phyloP scores from a whole-genome alignment of 2,888 invertebrate species.

The Catonia carolina region DNA sequence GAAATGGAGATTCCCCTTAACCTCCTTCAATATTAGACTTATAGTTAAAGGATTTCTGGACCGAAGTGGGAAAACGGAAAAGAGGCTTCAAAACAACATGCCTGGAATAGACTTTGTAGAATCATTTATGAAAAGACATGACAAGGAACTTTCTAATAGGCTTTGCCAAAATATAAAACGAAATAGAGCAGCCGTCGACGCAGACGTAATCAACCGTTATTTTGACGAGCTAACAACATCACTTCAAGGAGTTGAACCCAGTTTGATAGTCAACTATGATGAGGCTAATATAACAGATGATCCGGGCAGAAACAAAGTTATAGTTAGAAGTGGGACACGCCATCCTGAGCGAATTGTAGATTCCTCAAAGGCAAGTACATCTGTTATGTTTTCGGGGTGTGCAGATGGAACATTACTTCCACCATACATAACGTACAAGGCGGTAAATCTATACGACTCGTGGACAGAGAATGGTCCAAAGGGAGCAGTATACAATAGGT shows the following conservation, averaged over 20 bases:
- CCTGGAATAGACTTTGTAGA: constrained; percentile 19
- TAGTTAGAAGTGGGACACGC: constrained; percentile 12
- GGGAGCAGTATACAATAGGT: constrained; percentile 38
- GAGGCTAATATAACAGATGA: constrained; percentile 39
- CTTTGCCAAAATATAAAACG: constrained; percentile 28
- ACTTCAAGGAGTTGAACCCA: constrained; percentile 28
- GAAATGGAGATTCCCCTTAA: constrained; percentile 27
- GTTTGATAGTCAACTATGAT: constrained; percentile 34
- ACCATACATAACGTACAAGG: constrained; percentile 39
- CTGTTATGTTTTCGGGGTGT: constrained; percentile 38
- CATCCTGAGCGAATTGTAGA: constrained; percentile 19
- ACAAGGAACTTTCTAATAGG: constrained; percentile 16
- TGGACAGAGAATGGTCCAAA: constrained; percentile 40
- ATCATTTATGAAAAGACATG: constrained; percentile 22
- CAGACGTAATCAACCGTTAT: constrained; percentile 28
- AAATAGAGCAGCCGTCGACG: constrained; percentile 23
- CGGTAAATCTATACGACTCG: constrained; percentile 35
- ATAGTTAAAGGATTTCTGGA: constrained; percentile 23
- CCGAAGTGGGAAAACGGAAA: constrained; percentile 12
- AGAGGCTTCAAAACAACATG: constrained; percentile 21
- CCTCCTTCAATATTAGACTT: constrained; percentile 23
- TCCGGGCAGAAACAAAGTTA: constrained; percentile 33
- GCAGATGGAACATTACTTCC: constrained; percentile 37
- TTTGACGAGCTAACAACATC: constrained; percentile 29
- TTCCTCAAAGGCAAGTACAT: constrained; percentile 35